Base-by-base conservation (phyloP, 2,797 vertebrate species). In the Mionectes olivaceus region DNA sequence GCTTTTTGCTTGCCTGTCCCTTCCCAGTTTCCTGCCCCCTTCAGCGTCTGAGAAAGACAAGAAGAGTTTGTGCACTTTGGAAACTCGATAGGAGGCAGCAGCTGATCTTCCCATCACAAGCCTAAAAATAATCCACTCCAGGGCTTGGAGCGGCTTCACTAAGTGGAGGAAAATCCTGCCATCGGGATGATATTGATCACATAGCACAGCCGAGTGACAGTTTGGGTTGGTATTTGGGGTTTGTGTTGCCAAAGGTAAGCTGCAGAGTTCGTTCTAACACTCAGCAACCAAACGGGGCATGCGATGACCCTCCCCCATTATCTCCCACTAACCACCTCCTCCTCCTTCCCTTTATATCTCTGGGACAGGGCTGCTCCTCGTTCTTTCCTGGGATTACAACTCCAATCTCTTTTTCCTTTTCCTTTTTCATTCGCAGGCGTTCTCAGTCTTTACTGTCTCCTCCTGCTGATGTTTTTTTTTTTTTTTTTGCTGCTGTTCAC, bases 31-130 rank as follows among this genome's bases (percentile, higher is more conserved):
- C 97, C 98, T 97, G 97, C 97, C 94, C 92, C 91, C 44, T 90
- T 90, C 92, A 78, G 94, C 30, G 6, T 96, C 82, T 90, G 86
- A 92, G 96, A 96, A 95, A 95, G 80, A 33, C 65, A 83, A 81
- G 96, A 94, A 94, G 95, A 94, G 91, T 95, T 73, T 90, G 76
- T 95, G 93, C 96, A 91, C 88, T 90, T 93, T 67, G 94, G 98
- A 98, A 98, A 98, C 96, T 96, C 97, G 98, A 98, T 98, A 98
- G 98, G 98, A 98, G 97, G 98, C 97, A 97, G 97, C 98, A 98
- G 97, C 98, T 98, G 98, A 97, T 97, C 97, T 98, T 97, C 97
- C 79, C 95, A 96, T 96, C 97, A 97, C 90, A 95, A 96, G 95
- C 95, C 98, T 98, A 98, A 98, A 98, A 98, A 98, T 98, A 98